A percentile compares a stretch with the other conserved stretches of the same genome.
phyloP scores from a whole-genome alignment of 64 coral and sea anemone genomes.

The Anthopleura sola region DNA sequence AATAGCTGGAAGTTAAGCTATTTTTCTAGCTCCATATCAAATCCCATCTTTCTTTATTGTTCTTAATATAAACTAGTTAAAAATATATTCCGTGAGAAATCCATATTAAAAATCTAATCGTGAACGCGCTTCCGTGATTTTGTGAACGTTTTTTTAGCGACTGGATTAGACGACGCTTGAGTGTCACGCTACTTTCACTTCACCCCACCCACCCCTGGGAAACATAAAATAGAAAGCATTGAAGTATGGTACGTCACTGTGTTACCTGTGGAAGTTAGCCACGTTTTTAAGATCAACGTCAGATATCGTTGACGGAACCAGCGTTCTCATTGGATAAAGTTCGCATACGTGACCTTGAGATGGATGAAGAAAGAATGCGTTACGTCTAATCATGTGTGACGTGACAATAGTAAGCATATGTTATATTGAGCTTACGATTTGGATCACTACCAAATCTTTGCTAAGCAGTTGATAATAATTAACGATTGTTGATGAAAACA shows the following conservation, averaged over 20 bases:
- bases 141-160: too few relatives aligned
- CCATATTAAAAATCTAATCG: too few relatives aligned
- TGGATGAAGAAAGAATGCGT: neutral
- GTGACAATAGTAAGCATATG: neutral
- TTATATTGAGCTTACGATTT: neutral
- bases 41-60: neutral
- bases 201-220: too few relatives aligned
- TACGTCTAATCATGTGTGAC: neutral
- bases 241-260: neutral
- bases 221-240: neutral
- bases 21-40: neutral
- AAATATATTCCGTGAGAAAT: too few relatives aligned
- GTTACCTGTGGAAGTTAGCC: conserved; percentile 75
- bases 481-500: neutral
- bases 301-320: conserved; percentile 54
- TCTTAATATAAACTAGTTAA: too few relatives aligned
- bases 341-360: conserved; percentile 12
- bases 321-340: conserved; percentile 55
- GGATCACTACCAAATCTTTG: neutral
- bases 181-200: too few relatives aligned
- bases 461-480: neutral
- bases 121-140: too few relatives aligned
- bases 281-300: conserved; percentile 49
- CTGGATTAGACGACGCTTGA: too few relatives aligned
- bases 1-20: neutral